Evolutionary conservation across 2,888 invertebrate species (phyloP), one percentile per base, ranked within the genome.

Genomic region (Notodonta dromedarius): DNA sequence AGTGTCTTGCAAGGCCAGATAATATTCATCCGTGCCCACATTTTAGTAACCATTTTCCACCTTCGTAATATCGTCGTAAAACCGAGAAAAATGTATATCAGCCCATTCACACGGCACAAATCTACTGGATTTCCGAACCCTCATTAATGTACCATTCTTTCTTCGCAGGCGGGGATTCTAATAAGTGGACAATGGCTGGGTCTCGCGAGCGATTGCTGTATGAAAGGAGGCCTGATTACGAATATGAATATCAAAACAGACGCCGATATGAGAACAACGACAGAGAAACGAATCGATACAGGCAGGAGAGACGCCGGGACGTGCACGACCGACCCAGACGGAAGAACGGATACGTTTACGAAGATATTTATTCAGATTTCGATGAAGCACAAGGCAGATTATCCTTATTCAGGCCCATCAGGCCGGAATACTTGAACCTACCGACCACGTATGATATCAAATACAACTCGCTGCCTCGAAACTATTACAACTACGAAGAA

Each of bases 311-410:
- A 52, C 65, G 76, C 13, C 71, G 68, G 9, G 71, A 75, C 61
- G 63, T 77, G 56, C 68, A 67, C 62, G 82, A 82, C 39, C 77
- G 85, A 69, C 89, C 90, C 8, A 81, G 85, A 76, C 79, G 93
- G 51, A 92, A 88, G 72, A 93, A 93, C 63, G 93, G 93, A 2
- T 93, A 89, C 69, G 93, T 94, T 13, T 93, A 89, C 71, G 94
- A 94, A 84, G 94, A 94, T 68, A 92, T 94, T 50, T 94, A 94
- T 66, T 93, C 93, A 35, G 93, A 93, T 69, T 93, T 91, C 69
- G 93, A 93, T 57, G 93, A 93, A 78, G 91, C 92, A 7, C 93
- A 93, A 78, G 93, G 93, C 4, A 79, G 90, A 2, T 62, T 94
- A 24, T 94, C 94, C 5, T 76, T 94, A 44, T 94, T 94, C 74